phyloP scores from a whole-genome alignment of 2,113 vertebrate species.

The Sapayoa aenigma region DNA sequence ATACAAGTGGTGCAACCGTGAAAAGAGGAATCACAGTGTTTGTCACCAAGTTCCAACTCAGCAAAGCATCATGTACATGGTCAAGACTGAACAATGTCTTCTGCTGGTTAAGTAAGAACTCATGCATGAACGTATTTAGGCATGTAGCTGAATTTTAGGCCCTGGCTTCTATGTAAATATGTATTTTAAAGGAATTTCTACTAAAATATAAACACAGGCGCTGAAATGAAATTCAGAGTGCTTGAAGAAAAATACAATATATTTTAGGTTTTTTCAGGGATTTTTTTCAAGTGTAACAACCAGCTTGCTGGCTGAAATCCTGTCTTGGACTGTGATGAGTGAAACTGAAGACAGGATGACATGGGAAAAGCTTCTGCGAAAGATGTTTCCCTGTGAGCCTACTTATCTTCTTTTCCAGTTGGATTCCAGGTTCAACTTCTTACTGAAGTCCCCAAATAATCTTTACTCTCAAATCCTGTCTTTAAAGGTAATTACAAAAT shows the following conservation, averaged over 20 bases:
- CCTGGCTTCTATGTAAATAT: neutral
- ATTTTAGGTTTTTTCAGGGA: neutral
- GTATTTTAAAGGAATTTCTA: neutral
- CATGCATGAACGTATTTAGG: neutral
- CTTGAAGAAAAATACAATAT: neutral
- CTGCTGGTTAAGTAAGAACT: neutral
- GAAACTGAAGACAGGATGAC: neutral
- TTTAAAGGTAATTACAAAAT: slow-evolving; percentile 8
- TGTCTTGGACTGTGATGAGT: neutral
- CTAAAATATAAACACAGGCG: neutral
- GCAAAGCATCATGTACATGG: neutral
- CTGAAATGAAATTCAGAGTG: neutral
- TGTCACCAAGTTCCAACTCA: neutral
- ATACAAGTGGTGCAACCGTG: neutral
- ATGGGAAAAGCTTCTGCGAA: neutral
- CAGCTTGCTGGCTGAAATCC: neutral
- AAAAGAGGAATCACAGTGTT: neutral
- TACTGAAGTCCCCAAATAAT: neutral
- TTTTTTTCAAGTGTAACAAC: neutral
- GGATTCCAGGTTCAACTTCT: neutral
- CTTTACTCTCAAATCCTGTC: slow-evolving; percentile 1
- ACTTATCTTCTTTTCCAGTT: neutral
- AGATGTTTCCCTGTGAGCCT: neutral
- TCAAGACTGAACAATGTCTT: neutral
- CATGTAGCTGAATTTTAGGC: neutral